Evolutionary conservation across 2,888 invertebrate species (phyloP).

Genomic region (Linnaemya vulpina): DNA sequence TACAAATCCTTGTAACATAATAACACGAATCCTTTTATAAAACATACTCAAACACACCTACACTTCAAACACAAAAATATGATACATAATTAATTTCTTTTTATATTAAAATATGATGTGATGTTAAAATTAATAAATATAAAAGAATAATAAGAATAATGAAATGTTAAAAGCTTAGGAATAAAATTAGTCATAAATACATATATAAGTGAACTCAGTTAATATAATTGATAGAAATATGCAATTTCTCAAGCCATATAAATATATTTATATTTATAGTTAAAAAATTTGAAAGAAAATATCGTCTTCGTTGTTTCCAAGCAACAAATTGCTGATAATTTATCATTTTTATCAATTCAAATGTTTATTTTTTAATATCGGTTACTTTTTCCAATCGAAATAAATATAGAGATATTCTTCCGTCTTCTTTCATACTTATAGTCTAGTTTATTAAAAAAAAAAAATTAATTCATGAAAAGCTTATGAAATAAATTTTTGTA

Average conservation of each 20-base stretch:
- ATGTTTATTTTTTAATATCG: background rate
- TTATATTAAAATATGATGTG: slow-evolving; percentile 35
- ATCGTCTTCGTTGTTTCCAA: background rate
- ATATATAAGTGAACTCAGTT: background rate
- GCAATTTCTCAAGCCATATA: background rate
- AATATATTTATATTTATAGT: slow-evolving; percentile 1
- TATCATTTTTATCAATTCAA: background rate
- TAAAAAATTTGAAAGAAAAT: background rate
- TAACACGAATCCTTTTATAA: slow-evolving; percentile 19
- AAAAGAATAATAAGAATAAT: background rate
- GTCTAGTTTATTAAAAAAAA: too few relatives aligned
- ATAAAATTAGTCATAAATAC: background rate
- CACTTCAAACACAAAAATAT: background rate
- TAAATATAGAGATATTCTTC: too few relatives aligned
- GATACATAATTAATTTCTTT: slow-evolving; percentile 9
- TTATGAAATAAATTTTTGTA: too few relatives aligned
- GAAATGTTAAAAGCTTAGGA: slow-evolving; percentile 8
- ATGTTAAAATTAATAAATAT: slow-evolving; percentile 28
- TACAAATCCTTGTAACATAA: slow-evolving; percentile 41
- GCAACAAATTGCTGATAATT: background rate
- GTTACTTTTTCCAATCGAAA: too few relatives aligned
- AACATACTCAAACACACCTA: background rate
- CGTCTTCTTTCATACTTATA: too few relatives aligned
- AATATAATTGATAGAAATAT: background rate
- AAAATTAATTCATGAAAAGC: too few relatives aligned